Base-by-base conservation (phyloP, 2,797 vertebrate species). In the Leptatherina wallacei region DNA sequence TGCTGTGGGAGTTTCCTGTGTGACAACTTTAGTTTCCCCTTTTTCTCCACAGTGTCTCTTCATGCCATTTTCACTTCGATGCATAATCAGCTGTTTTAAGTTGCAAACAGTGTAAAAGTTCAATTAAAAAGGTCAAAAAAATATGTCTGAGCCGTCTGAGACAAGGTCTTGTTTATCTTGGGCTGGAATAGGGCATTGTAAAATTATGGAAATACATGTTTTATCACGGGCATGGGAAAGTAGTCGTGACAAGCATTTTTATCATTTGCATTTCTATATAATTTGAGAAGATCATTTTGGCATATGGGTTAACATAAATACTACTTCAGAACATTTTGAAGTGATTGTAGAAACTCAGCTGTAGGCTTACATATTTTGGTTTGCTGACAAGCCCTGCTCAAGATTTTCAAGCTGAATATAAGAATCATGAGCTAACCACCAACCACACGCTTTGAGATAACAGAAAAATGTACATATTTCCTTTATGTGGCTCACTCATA, bases 1-100 rank as follows among this genome's bases (percentile, higher is more conserved):
- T 7, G 64, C 59, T 35, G 75, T 77, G 82, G 87, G 85, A 85
- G 82, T 89, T 90, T 85, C 82, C 77, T 79, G 38, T 79, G 29
- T 27, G 35, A 75, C 52, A 0, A 51, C 4, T 47, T 69, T 47
- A 62, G 71, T 68, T 88, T 85, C 89, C 86, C 44, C 77, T n/a
- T 87, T 89, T 89, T 52, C 70, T 72, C 62, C 75, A 68, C 27
- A 40, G 4, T 42, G 18, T 29, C 65, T 70, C 9, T n/a, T 18
- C 0, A 22, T 20, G 36, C 44, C 30, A 6, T 59, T 18, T 60
- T 63, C n/a, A 18, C 49, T 56, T 71, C 22, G 10, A 12, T 18
- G 20, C 60, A 13, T 1, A 7, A 55, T 78, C 76, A 73, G 74
- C 35, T 55, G 22, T 42, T 80, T 69, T 40, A 22, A 9, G 12